These are phyloP conservation scores for Leptinotarsa texana DNA, from an alignment of 1,140 invertebrate species.

Conservation along the genomic window DNA sequence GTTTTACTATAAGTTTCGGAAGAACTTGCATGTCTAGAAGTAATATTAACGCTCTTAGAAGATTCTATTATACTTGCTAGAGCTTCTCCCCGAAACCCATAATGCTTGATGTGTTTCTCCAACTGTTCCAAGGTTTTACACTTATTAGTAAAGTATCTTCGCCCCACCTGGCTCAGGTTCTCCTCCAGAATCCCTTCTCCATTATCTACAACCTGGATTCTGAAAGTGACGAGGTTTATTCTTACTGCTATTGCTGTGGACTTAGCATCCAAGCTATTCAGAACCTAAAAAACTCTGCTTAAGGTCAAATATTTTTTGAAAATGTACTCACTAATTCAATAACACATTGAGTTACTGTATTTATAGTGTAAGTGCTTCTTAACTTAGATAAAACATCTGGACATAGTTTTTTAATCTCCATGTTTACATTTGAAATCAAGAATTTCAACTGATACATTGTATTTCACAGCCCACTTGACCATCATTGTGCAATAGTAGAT, in stretches of 20 bases:
- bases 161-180: slow-evolving; percentile 61
- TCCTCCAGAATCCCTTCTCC: slow-evolving; percentile 61
- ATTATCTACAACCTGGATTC: slow-evolving; percentile 71
- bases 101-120: slow-evolving; percentile 58
- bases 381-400: slow-evolving; percentile 40
- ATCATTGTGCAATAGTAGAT: not conserved
- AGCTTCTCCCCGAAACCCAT: slow-evolving; percentile 69
- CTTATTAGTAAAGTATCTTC: slow-evolving; percentile 68
- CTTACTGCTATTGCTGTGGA: slow-evolving; percentile 66
- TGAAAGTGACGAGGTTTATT: slow-evolving; percentile 61
- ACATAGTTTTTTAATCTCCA: slow-evolving; percentile 39
- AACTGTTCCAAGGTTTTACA: slow-evolving; percentile 59
- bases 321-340: slow-evolving; percentile 46
- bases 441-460: not conserved
- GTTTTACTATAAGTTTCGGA: slow-evolving; percentile 59
- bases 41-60: slow-evolving; percentile 62
- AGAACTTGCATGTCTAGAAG: slow-evolving; percentile 55
- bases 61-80: slow-evolving; percentile 64
- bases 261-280: slow-evolving; percentile 68
- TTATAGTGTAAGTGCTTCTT: slow-evolving; percentile 40
- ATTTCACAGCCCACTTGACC: slow-evolving; percentile 9
- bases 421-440: slow-evolving; percentile 19
- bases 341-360: slow-evolving; percentile 46
- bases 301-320: not conserved
- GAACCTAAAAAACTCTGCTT: slow-evolving; percentile 56